These are phyloP conservation scores for Ictalurus furcatus DNA, from an alignment of 2,113 vertebrate species.

Conservation along the genomic window DNA sequence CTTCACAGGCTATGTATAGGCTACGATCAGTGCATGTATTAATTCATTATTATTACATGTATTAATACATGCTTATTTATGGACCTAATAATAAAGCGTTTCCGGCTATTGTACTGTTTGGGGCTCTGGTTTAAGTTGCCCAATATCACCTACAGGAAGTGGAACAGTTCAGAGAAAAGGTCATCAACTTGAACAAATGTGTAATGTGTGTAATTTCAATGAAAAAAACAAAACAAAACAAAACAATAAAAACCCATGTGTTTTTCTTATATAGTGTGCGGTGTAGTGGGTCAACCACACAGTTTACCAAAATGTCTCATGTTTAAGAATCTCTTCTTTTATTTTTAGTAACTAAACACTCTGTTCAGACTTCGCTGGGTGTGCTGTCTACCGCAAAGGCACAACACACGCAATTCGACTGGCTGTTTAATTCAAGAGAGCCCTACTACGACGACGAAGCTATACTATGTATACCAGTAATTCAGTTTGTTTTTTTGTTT, in stretches of 20 bases:
- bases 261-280: background rate
- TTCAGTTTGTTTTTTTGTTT: constrained; percentile 40
- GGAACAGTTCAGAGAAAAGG: background rate
- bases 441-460: constrained; percentile 38
- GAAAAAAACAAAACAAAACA: background rate
- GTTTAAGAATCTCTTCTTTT: background rate
- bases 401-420: constrained; percentile 13
- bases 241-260: background rate
- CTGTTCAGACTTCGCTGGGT: constrained; percentile 9
- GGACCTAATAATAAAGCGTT: background rate
- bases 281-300: constrained; percentile 1
- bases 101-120: constrained; percentile 5
- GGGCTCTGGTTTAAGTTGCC: background rate
- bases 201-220: constrained; percentile 3
- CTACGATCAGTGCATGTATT: background rate
- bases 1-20: background rate
- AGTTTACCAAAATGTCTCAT: constrained; percentile 2
- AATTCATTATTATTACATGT: background rate
- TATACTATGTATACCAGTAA: constrained; percentile 30
- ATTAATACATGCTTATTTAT: background rate
- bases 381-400: background rate
- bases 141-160: constrained; percentile 12
- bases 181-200: constrained; percentile 3
- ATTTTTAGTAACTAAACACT: background rate
- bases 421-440: constrained; percentile 18